Base-by-base conservation (phyloP, 2,797 vertebrate species). In the Pangasius mekongensis region DNA sequence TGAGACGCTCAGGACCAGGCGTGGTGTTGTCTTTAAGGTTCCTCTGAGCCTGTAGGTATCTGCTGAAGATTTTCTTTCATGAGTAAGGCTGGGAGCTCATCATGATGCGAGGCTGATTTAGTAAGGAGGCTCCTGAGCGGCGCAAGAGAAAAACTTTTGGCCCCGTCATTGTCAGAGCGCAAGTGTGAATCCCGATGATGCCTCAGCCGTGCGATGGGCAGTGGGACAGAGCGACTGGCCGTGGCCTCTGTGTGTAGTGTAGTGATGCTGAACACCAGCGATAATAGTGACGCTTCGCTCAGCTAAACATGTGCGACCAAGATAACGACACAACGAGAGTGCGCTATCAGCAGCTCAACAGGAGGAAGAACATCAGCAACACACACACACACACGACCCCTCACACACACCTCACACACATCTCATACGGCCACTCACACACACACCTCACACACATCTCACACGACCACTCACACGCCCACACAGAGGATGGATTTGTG, bases 291-390 rank as follows among this genome's bases (percentile, higher is more conserved):
- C 2, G 10, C 10, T 39, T 58, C 52, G 24, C 54, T 81, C 78
- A 36, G 30, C 78, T 58, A 3, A 81, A 81, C 78, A 39, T 39
- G 78, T 81, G 54, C 60, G 33, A 81, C 30, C 20, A 3, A 81
- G 78, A 81, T 81, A 81, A 58, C 2, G 30, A 83, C 82, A 58
- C 64, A 87, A 89, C 85, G 56, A 82, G 67, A 60, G 39, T 6
- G 85, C 86, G 67, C 66, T 91, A 87, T 90, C 71, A 73, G 88
- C 60, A 69, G 81, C 71, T 52, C 18, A 92, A 92, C 90, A 73
- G 83, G 91, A 91, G 82, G 76, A 78, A 54, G 49, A 76, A 76
- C 43, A 76, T 76, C 73, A 27, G 49, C 14, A 33, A 0, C 74
- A 5, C 47, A 16, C 74, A 27, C 39, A 6, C 39, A 27, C 71